Evolutionary conservation across 1,140 invertebrate species (phyloP).

Genomic region (Zaprionus taronus): DNA sequence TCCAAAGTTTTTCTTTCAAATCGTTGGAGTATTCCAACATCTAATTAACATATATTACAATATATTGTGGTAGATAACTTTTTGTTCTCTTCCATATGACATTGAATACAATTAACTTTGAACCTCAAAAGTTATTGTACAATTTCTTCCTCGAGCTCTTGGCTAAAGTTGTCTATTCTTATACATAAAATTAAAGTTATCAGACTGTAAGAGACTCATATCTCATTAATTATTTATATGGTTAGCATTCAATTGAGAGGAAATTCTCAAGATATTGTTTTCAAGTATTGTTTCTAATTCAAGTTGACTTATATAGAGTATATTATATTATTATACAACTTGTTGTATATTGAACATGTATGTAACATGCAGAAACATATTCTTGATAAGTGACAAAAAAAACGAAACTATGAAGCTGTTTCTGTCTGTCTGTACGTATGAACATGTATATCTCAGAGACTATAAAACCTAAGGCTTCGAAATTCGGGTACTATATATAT

Average conservation of each 20-base stretch:
- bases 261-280: background rate
- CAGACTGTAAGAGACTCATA: background rate
- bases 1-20: background rate
- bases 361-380: too few species aligned
- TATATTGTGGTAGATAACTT: background rate
- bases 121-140: background rate
- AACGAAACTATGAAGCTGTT: too few species aligned
- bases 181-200: background rate
- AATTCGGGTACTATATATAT: too few species aligned
- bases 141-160: background rate
- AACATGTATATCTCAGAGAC: too few species aligned
- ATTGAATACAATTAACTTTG: slow-evolving; percentile 4
- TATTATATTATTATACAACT: too few species aligned
- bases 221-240: background rate
- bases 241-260: background rate
- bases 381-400: too few species aligned
- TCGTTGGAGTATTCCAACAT: background rate
- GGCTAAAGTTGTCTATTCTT: background rate
- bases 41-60: slow-evolving; percentile 8
- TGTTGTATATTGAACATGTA: too few species aligned
- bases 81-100: background rate
- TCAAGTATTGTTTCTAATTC: background rate
- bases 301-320: too few species aligned
- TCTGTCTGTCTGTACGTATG: too few species aligned
- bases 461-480: too few species aligned